Percentiles rank a stretch among this genome's conserved stretches.
These are phyloP conservation scores for Cynopterus brachyotis DNA, from an alignment of 2,113 vertebrate genomes.

Conservation along the genomic window DNA sequence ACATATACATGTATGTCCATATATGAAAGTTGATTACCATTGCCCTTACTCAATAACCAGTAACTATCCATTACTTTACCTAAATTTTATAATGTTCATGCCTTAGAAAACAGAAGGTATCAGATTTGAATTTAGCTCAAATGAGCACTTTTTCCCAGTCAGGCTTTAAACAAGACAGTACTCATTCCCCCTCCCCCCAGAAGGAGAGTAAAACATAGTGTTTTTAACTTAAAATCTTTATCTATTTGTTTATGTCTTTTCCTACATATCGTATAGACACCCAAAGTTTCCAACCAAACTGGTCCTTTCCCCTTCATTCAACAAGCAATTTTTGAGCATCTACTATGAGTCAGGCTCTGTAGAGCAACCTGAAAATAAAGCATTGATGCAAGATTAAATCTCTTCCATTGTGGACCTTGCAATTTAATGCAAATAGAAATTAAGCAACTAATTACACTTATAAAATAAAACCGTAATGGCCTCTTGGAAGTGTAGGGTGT, in stretches of 20 bases:
- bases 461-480: neutral
- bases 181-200: accelerated
- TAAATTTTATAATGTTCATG: neutral
- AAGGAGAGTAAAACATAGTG: neutral
- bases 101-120: conserved; percentile 7
- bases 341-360: neutral
- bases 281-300: neutral
- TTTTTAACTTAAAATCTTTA: neutral
- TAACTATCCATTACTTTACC: neutral
- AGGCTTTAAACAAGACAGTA: neutral
- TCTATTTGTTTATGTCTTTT: neutral
- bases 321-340: neutral
- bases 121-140: neutral
- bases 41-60: neutral
- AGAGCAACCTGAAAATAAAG: neutral
- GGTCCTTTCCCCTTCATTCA: neutral
- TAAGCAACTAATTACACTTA: neutral
- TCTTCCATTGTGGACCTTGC: neutral
- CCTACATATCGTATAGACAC: neutral
- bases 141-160: neutral
- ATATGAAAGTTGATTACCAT: neutral
- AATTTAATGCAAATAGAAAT: neutral
- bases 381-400: neutral
- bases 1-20: neutral
- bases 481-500: neutral